Evolutionary conservation across 2,888 invertebrate genomes (phyloP), one percentile per base, ranked within the genome.

Genomic region (Caenorhabditis sp.): DNA sequence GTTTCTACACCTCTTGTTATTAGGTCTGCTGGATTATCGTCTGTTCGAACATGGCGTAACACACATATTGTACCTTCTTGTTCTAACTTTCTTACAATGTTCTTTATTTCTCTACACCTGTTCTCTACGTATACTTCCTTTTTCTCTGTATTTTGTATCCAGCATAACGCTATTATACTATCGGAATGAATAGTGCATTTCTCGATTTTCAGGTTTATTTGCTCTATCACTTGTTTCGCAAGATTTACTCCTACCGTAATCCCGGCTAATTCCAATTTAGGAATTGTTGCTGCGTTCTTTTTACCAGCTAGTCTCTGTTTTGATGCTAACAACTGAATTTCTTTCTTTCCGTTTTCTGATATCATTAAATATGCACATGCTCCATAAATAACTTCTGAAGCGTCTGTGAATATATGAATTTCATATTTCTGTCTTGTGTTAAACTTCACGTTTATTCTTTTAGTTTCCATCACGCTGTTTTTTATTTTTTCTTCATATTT

Each of bases 231-330:
- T 12, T 51, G 27, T 14, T 58, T 24, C n/a, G 50, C 14, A 0
- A 64, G 1, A 19, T 27, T 37, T 27, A 21, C 21, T 49, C 50
- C 64, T 2, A 64, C 50, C 26, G n/a, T 8, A 12, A 64, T 36
- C 1, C 64, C 64, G 19, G 57, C 8, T 51, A 64, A 21, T 64
- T 64, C 64, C 31, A 64, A 50, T 64, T 27, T 58, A 8, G 64
- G 64, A 1, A 64, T 64, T 5, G 64, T 64, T 14, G 49, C 12
- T 17, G 43, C 23, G 10, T 57, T 57, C 19, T 23, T 17, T 26
- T 43, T 50, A 8, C 57, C 27, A 6, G 64, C 58, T 14, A 64
- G n/a, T 64, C 64, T 58, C 24, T 65, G 65, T 43, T 65, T 65
- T 31, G 65, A 58, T n/a, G 26, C 5, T 1, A 65, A 1, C 24